These are phyloP conservation scores for Drosophila repleta DNA, from an alignment of 1,140 invertebrate species.

Conservation along the genomic window DNA sequence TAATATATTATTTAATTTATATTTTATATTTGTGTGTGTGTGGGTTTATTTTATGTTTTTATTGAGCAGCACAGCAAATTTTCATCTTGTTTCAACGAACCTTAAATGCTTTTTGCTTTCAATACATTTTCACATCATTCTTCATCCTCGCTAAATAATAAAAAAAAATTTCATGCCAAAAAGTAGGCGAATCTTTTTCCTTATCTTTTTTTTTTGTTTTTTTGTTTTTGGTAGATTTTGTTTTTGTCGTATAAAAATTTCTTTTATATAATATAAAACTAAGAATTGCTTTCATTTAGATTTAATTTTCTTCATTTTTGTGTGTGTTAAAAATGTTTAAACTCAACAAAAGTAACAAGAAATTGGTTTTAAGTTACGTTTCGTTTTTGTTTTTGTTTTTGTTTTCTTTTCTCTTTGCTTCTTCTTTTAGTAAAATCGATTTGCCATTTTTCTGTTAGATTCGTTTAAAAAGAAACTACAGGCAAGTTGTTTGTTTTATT, in stretches of 20 bases:
- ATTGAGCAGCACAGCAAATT: slow-evolving; percentile 83
- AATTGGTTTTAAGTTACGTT: slow-evolving; percentile 54
- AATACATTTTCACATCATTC: slow-evolving; percentile 36
- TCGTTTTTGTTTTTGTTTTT: slow-evolving; percentile 33
- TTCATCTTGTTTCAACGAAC: slow-evolving; percentile 69
- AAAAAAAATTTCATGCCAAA: slow-evolving; percentile 11
- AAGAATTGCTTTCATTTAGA: slow-evolving; percentile 63
- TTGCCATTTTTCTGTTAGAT: slow-evolving; percentile 15
- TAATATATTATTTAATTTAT: slow-evolving; percentile 27
- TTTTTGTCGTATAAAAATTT: slow-evolving; percentile 48
- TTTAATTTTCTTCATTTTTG: slow-evolving; percentile 6
- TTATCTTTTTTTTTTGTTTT: slow-evolving; percentile 21
- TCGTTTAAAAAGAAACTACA: slow-evolving; percentile 17
- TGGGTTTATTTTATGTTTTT: slow-evolving; percentile 46
- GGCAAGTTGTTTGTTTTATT: slow-evolving; percentile 17
- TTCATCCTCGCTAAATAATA: slow-evolving; percentile 17
- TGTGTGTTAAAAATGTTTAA: slow-evolving; percentile 51
- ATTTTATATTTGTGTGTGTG: slow-evolving; percentile 28
- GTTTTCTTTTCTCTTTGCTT: slow-evolving; percentile 6
- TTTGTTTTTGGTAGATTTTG: slow-evolving; percentile 55
- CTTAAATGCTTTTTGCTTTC: slow-evolving; percentile 74
- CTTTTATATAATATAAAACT: slow-evolving; percentile 59
- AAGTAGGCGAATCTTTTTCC: not conserved
- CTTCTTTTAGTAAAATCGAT: slow-evolving; percentile 34
- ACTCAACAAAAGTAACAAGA: slow-evolving; percentile 75